Evolutionary conservation across 2,113 vertebrate species (phyloP), one percentile per base, ranked within the genome.

Genomic region (Microcebus ravelobensis): DNA sequence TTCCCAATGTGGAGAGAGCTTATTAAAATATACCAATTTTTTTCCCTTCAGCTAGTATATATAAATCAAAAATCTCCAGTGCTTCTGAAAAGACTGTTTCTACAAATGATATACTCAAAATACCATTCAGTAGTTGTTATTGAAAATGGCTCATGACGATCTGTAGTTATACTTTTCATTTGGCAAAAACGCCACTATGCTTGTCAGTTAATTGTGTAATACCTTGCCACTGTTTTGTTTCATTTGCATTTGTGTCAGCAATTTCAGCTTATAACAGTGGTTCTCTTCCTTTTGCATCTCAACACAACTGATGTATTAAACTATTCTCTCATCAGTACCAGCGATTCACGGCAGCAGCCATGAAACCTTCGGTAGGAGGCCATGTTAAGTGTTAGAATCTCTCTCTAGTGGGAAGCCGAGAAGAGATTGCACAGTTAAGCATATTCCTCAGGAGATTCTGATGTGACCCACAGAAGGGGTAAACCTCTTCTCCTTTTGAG

Each of bases 141-240:
- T 91, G 88, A 92, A 90, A 91, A 88, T 89, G 77, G 45, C 36
- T 96, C 29, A 70, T 42, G 68, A 74, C 86, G 94, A 77, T 9
- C 61, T 90, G 14, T 42, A 81, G 34, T 50, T 88, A 25, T 5
- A 57, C 29, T 63, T 87, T 91, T 63, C n/a, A 71, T 27, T 21
- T 85, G 36, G n/a, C 74, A 92, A 90, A 92, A 83, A 90, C 74
- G 42, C 18, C 79, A 42, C 13, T 27, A 2, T 1, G 15, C 15
- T 8, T 31, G 52, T 50, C 85, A 88, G 65, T 71, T 74, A 87
- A n/a, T 61, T 39, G 27, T 76, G 27, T 59, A 61, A 57, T 57
- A 57, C 2, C 76, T 84, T 71, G 50, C 42, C 55, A 11, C 52
- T 65, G 25, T 59, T 81, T 52, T 39, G 4, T 76, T 87, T 87